phyloP scores from a whole-genome alignment of 2,797 vertebrate genomes.

The Cyprinella venusta region DNA sequence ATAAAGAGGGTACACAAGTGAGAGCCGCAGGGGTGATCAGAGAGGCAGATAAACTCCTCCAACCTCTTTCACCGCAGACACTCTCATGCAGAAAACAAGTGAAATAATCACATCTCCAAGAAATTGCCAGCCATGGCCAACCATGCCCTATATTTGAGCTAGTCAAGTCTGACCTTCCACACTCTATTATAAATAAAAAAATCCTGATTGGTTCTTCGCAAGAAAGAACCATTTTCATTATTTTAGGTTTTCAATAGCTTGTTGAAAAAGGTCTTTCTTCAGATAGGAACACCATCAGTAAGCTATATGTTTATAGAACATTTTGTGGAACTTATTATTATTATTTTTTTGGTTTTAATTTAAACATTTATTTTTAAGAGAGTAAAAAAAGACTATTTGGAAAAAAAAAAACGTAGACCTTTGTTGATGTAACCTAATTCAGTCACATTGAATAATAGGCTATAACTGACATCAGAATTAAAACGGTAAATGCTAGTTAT shows the following conservation, averaged over 20 bases:
- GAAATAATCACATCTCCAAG: slow-evolving; percentile 47
- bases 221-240: neutral
- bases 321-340: too few relatives aligned
- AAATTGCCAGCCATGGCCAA: neutral
- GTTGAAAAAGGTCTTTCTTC: neutral
- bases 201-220: neutral
- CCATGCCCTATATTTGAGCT: neutral
- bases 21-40: slow-evolving; percentile 69
- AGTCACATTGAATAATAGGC: neutral
- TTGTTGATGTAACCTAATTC: neutral
- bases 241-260: neutral
- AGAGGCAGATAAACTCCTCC: slow-evolving; percentile 64
- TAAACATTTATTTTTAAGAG: neutral
- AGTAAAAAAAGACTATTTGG: too few relatives aligned
- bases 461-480: neutral
- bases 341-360: neutral
- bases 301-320: neutral
- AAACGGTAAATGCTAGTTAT: neutral
- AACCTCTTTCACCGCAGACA: slow-evolving; percentile 69
- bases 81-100: slow-evolving; percentile 72
- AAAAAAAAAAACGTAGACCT: neutral
- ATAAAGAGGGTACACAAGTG: slow-evolving; percentile 57
- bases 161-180: neutral
- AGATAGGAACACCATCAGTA: neutral
- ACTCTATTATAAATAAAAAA: neutral